Evolutionary conservation across 2,797 vertebrate species (phyloP), one percentile per base, ranked within the genome.

Genomic region (Brachyalestes nurse): DNA sequence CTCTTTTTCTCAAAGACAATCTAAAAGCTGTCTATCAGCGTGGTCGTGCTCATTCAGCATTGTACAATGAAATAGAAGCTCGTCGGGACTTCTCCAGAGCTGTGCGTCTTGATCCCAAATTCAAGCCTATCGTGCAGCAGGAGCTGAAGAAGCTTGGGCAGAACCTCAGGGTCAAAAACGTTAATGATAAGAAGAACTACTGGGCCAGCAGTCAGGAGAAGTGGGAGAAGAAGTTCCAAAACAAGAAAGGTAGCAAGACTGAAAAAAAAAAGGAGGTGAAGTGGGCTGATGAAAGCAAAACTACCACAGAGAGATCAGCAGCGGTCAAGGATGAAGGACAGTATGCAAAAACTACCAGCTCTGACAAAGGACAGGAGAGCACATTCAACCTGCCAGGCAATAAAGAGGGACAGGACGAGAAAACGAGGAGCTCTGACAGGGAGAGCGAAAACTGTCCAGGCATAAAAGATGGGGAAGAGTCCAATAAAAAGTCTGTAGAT

Each of bases 1-100:
- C 77, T 25, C 13, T 70, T 67, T 78, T 19, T 69, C 42, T 80
- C 64, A 0, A 47, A 95, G 95, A 90, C 71, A 94, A 94, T 88
- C 87, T 93, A 62, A 95, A 95, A 81, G 94, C 93, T 0, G 78
- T 93, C 75, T 94, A 94, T 87, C 94, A 95, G 83, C 90, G 92
- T 0, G 93, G 91, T 0, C 84, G 84, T n/a, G 94, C 95, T 2
- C 92, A 95, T 25, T 79, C 90, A 0, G 91, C 92, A 51, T 72
- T 95, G 82, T 89, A 88, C 89, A 87, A 94, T 0, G 88, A 93
- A 70, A 85, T 88, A 0, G 84, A 93, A 85, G 93, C 94, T 34
- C 87, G 74, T 19, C 75, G 74, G 45, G 93, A 95, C 86, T 93
- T 94, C 16, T 66, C 71, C 12, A 85, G 5, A 71, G 90, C 93